Evolutionary conservation across 2,888 invertebrate genomes (phyloP).

Genomic region (Drosophila pseudotalamancana): DNA sequence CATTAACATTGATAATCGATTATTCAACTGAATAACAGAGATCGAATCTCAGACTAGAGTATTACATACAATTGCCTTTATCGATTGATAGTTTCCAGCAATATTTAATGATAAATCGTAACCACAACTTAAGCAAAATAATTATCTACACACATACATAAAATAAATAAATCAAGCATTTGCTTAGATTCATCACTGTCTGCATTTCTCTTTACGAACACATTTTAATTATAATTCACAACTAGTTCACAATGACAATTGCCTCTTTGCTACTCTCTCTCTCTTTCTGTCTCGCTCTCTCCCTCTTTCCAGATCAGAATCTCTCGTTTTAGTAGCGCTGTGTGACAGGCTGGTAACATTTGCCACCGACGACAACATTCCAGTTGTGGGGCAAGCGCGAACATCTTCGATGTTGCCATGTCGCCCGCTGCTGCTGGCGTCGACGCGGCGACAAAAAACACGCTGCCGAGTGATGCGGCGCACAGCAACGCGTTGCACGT

Average conservation of each 20-base stretch:
- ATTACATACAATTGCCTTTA: no score
- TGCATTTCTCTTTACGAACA: no score
- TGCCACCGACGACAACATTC: conserved; percentile 44
- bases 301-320: conserved; percentile 1
- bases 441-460: conserved; percentile 77
- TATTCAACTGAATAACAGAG: no score
- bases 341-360: conserved; percentile 50
- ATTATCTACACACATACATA: no score
- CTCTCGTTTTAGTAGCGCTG: conserved; percentile 16
- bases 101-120: no score
- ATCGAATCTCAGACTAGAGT: no score
- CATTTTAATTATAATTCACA: background rate
- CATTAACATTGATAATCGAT: no score
- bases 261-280: background rate
- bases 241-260: background rate
- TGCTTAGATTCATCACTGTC: no score
- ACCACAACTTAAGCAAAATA: no score
- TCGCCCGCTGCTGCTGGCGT: conserved; percentile 68
- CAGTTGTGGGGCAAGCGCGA: conserved; percentile 1
- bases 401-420: conserved; percentile 43
- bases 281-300: background rate
- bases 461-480: conserved; percentile 79
- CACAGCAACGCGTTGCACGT: conserved; percentile 65
- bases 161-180: no score
- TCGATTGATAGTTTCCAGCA: no score